phyloP scores from a whole-genome alignment of 2,113 vertebrate species.

The Sterrhoptilus dennistouni region DNA sequence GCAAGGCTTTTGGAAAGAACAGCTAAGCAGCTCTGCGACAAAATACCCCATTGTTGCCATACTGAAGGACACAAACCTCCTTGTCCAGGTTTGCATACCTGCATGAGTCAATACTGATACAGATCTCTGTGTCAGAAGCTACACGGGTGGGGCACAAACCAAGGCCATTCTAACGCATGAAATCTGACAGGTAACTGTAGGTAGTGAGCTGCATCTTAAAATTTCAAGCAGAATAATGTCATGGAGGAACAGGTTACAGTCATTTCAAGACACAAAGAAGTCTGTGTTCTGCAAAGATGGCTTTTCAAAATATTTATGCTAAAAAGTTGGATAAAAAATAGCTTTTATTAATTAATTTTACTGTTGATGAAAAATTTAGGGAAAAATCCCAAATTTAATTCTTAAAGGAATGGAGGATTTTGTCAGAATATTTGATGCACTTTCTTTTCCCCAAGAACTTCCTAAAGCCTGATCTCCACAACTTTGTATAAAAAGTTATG shows the following conservation, averaged over 20 bases:
- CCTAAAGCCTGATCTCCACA: neutral
- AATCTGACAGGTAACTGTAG: neutral
- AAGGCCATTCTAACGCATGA: neutral
- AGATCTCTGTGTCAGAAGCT: neutral
- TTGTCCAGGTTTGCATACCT: neutral
- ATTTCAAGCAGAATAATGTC: neutral
- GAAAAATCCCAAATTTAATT: neutral
- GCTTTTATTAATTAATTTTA: neutral
- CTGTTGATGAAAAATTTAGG: neutral
- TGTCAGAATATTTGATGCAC: neutral
- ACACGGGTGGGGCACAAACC: neutral
- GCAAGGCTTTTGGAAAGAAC: neutral
- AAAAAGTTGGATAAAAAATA: neutral
- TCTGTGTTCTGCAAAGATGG: neutral
- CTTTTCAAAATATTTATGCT: neutral
- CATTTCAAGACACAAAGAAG: neutral
- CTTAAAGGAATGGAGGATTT: neutral
- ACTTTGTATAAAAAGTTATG: neutral
- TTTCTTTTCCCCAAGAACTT: neutral
- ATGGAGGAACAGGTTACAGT: neutral
- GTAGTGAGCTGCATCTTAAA: neutral
- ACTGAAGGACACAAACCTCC: neutral
- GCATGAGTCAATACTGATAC: neutral
- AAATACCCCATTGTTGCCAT: accelerated
- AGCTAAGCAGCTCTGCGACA: neutral